phyloP scores from a whole-genome alignment of 2,888 invertebrate species.

The Lathronympha strigana region DNA sequence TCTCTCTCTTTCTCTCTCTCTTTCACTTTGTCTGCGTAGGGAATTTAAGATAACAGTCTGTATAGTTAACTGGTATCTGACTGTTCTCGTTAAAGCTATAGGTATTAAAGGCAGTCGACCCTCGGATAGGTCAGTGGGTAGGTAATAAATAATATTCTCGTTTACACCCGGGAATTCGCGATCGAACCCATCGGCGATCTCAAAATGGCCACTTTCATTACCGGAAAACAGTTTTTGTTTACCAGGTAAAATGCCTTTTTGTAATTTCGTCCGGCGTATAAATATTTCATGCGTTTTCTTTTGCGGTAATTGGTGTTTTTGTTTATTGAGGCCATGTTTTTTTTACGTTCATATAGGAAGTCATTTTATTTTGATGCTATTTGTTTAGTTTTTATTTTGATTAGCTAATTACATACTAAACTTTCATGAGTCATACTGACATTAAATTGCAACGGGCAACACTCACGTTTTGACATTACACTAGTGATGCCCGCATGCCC shows the following conservation, averaged over 20 bases:
- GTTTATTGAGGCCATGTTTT: background rate
- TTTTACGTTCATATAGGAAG: background rate
- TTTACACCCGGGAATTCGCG: slow-evolving; percentile 56
- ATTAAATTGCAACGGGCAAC: too few species aligned
- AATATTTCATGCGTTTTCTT: slow-evolving; percentile 32
- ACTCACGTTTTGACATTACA: too few species aligned
- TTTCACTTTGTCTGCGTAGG: too few species aligned
- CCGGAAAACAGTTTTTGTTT: slow-evolving; percentile 22
- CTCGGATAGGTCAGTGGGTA: slow-evolving; percentile 50
- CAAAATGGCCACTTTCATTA: slow-evolving; percentile 34
- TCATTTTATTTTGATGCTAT: too few species aligned
- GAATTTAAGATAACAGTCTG: background rate
- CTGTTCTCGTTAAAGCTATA: too few species aligned
- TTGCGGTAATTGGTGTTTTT: background rate
- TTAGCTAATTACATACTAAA: too few species aligned
- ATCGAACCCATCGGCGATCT: slow-evolving; percentile 29
- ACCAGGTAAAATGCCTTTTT: slow-evolving; percentile 16
- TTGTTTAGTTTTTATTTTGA: too few species aligned
- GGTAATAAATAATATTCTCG: slow-evolving; percentile 77
- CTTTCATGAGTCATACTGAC: too few species aligned
- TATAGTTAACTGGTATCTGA: background rate
- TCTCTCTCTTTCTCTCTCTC: too few species aligned
- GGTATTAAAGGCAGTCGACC: slow-evolving; percentile 38
- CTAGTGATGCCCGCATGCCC: too few species aligned
- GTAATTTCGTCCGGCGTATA: slow-evolving; percentile 38